phyloP scores from a whole-genome alignment of 2,888 invertebrate genomes.

The Dicycla oo region DNA sequence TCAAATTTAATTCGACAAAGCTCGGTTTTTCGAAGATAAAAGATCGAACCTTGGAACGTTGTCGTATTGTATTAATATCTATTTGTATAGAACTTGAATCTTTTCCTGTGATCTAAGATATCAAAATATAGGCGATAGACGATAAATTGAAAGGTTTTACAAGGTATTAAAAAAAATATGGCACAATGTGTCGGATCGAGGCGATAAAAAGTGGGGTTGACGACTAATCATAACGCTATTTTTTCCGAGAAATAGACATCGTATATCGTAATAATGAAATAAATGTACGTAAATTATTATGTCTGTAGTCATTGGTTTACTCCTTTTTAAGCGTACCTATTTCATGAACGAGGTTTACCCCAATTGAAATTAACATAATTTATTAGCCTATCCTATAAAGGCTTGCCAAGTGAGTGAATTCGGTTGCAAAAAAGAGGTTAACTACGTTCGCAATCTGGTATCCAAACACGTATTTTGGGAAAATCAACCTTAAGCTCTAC shows the following conservation, averaged over 20 bases:
- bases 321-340: no score
- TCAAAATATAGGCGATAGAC: neutral
- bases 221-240: neutral
- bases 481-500: neutral
- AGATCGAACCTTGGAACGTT: no score
- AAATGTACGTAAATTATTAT: neutral
- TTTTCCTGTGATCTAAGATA: slow-evolving; percentile 15
- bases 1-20: no score
- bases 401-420: neutral
- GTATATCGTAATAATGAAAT: neutral
- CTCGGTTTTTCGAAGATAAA: no score
- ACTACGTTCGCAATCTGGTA: neutral
- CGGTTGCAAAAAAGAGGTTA: neutral
- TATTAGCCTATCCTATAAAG: neutral
- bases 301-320: neutral
- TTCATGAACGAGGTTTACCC: neutral
- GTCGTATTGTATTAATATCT: neutral
- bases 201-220: neutral
- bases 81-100: slow-evolving; percentile 15
- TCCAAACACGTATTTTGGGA: neutral
- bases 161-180: neutral
- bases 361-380: neutral
- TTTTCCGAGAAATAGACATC: no score
- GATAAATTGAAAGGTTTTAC: slow-evolving; percentile 36
- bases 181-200: slow-evolving; percentile 12